Conservation (phyloP, 2,113 vertebrate species). For the Myocastor coypus region DNA sequence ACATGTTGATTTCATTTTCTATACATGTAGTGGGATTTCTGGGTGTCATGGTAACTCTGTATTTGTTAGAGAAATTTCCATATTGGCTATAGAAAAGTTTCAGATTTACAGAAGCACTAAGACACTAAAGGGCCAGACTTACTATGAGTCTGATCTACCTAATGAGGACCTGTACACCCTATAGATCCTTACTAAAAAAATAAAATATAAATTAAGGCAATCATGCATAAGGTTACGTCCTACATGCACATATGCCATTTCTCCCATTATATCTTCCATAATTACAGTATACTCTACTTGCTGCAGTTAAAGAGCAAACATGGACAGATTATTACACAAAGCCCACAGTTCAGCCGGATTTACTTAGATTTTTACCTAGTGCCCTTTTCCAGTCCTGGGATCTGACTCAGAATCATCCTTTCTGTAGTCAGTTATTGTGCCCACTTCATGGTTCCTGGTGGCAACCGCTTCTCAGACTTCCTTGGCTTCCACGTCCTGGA, state of each 20-base stretch:
- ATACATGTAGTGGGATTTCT: background rate
- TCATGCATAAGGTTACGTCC: background rate
- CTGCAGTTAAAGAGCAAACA: background rate
- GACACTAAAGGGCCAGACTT: too few relatives aligned
- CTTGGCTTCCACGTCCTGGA: background rate
- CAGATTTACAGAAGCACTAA: background rate
- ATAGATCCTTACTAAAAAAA: too few relatives aligned
- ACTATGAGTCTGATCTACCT: too few relatives aligned
- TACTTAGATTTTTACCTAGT: background rate
- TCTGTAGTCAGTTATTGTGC: background rate
- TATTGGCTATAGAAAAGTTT: background rate
- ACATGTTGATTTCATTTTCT: background rate
- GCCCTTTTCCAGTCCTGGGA: background rate
- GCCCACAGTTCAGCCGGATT: background rate
- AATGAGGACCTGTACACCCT: too few relatives aligned
- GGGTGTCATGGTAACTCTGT: background rate
- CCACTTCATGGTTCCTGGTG: background rate
- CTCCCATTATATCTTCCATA: background rate
- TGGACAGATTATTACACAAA: background rate
- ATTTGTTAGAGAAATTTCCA: background rate
- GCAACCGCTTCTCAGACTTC: background rate
- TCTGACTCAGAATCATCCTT: background rate
- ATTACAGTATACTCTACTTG: background rate
- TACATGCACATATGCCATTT: background rate
- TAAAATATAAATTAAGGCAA: background rate